Base-by-base conservation (phyloP, 2,888 invertebrate species). In the Acleris sparsana region DNA sequence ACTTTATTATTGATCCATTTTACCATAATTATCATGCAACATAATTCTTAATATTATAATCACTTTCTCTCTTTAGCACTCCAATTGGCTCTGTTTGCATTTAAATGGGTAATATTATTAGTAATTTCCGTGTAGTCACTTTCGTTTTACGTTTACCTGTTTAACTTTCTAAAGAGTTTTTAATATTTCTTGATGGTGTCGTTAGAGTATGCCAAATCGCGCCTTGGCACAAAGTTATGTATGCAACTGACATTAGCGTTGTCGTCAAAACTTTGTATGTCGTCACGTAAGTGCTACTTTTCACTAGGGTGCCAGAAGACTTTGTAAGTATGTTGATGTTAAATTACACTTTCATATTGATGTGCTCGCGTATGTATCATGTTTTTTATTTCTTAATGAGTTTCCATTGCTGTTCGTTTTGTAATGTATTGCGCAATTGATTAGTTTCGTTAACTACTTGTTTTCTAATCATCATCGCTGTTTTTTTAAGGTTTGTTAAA, bases 111-210 rank as follows among this genome's bases (percentile, higher is more conserved):
- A 65, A 63, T 69, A 62, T 67, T 52, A 60, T 67, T 52, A 60
- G 69, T 68, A 62, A 66, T 69, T 71, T 70, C 62, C 62, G 49
- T 33, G 57, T 63, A 53, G 69, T 68, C 69, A 57, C 63, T 70
- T 69, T 68, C 67, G 69, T 70, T 63, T 70, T 64, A 67, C 65
- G 71, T 69, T 62, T 62, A 64, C 62, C 52, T n/a, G 63, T 65
- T 60, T 69, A 61, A 70, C 75, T 75, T 73, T 76, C 75, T 75
- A 74, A 72, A 73, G 60, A 71, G 39, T 56, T 72, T 71, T 70
- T 73, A 73, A 71, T 69, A 62, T 67, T 57, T 69, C 61, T 66
- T 33, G 56, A 62, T 53, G 57, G 46, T 53, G 52, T 62, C 53
- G 52, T 57, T 46, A 51, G 20, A 44, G 56, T 52, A 59, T 56